These are phyloP conservation scores for Drosophila cardini DNA, from an alignment of 1,140 invertebrate genomes.

Conservation along the genomic window DNA sequence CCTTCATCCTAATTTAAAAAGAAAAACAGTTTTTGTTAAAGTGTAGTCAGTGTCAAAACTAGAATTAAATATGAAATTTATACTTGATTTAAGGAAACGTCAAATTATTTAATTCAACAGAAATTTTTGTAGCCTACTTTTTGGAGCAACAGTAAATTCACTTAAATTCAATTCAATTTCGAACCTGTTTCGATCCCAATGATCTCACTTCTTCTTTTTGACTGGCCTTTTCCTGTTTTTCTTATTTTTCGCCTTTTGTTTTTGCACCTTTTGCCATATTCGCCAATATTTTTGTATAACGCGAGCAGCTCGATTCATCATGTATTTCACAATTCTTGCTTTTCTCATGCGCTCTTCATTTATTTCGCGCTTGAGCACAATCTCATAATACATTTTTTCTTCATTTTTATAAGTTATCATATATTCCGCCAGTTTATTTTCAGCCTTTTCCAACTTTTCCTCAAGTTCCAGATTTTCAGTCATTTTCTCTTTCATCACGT, in stretches of 20 bases:
- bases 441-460: slow-evolving; percentile 22
- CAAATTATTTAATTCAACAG: neutral
- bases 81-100: slow-evolving; percentile 1
- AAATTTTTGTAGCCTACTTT: too few species aligned
- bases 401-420: slow-evolving; percentile 38
- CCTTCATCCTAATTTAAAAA: neutral
- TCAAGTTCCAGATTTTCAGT: slow-evolving; percentile 46
- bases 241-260: slow-evolving; percentile 19
- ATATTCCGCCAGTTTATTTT: slow-evolving; percentile 31
- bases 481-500: slow-evolving; percentile 51
- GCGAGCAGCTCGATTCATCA: slow-evolving; percentile 59
- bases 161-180: too few species aligned
- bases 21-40: neutral
- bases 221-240: neutral
- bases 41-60: too few species aligned
- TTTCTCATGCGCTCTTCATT: slow-evolving; percentile 21
- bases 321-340: slow-evolving; percentile 21
- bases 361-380: slow-evolving; percentile 60
- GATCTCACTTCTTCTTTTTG: neutral
- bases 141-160: too few species aligned
- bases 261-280: slow-evolving; percentile 53
- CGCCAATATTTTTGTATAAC: slow-evolving; percentile 69
- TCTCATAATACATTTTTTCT: slow-evolving; percentile 47
- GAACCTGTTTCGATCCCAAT: neutral
- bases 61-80: neutral